Percentiles rank a stretch among this genome's conserved stretches.
These are phyloP conservation scores for Kryptolebias marmoratus DNA, from an alignment of 2,113 vertebrate genomes.

Conservation along the genomic window DNA sequence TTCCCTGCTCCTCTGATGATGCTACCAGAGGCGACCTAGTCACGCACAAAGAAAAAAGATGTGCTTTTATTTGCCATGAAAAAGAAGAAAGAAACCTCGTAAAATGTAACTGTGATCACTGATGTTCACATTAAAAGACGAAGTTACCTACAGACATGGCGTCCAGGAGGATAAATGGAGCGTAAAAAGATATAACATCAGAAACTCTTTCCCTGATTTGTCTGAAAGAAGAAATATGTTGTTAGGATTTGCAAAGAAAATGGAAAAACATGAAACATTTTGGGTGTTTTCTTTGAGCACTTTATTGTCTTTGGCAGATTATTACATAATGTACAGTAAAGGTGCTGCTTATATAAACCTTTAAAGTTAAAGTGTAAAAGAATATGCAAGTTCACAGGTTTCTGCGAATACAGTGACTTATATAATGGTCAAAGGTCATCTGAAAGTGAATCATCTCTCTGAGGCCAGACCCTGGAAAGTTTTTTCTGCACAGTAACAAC, in stretches of 20 bases:
- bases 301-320: too few relatives aligned
- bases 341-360: neutral
- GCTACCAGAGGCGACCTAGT: constrained; percentile 75
- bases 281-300: too few relatives aligned
- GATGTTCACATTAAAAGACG: neutral
- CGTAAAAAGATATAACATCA: constrained; percentile 67
- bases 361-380: constrained; percentile 34
- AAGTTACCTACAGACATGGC: constrained; percentile 62
- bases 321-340: neutral
- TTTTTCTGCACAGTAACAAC: neutral
- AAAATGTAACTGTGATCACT: neutral
- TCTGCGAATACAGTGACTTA: neutral
- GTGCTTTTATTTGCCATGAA: neutral
- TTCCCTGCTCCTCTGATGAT: constrained; percentile 85
- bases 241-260: too few relatives aligned
- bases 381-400: constrained; percentile 9
- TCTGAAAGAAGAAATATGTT: constrained; percentile 47
- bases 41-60: neutral
- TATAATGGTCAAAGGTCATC: constrained; percentile 11
- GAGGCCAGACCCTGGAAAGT: neutral
- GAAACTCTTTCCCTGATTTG: constrained; percentile 69
- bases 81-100: neutral
- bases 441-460: neutral
- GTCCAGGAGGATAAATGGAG: constrained; percentile 73
- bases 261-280: too few relatives aligned